Base-by-base conservation (phyloP, 2,113 vertebrate species). In the Brevimyrus niger region DNA sequence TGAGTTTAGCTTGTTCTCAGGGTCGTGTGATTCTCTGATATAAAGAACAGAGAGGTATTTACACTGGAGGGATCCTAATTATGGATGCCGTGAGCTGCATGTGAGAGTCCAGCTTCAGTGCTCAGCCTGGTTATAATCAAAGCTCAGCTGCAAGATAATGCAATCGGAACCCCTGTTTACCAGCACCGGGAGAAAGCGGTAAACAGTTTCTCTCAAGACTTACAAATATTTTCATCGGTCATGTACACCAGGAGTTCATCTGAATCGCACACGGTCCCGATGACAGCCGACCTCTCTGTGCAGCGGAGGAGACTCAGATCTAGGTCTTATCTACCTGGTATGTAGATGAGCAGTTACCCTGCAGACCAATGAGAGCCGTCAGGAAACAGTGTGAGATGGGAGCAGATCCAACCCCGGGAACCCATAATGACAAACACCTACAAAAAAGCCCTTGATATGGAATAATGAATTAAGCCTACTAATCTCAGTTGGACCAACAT, bases 31-130 rank as follows among this genome's bases (percentile, higher is more conserved):
- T 91, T 91, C 91, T 90, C 38, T 88, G 88, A 92, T 87, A 76
- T 91, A 89, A 91, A 82, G 91, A 94, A 92, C 93, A 93, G 93
- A 93, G 94, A 95, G 94, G 94, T 95, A 94, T 96, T 96, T 95
- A 95, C 90, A 92, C 91, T 91, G 92, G 92, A 58, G 92, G 91
- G 91, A 92, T 92, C 73, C 93, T 92, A 95, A 95, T 96, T 94
- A 96, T 90, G 91, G 38, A 90, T 93, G 89, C 89, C 94, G 94
- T 92, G 92, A 90, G 91, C 92, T 93, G 93, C 91, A 89, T 92
- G 86, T 90, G 89, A 91, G 92, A 88, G 91, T 92, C 65, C 5
- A 19, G 46, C 88, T 86, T 42, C 2, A 83, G 44, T 46, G n/a
- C 89, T 84, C 42, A 91, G 92, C 93, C 94, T 94, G 94, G 88